Evolutionary conservation across 1,140 invertebrate genomes (phyloP).

Genomic region (Drosophila pruinosa): DNA sequence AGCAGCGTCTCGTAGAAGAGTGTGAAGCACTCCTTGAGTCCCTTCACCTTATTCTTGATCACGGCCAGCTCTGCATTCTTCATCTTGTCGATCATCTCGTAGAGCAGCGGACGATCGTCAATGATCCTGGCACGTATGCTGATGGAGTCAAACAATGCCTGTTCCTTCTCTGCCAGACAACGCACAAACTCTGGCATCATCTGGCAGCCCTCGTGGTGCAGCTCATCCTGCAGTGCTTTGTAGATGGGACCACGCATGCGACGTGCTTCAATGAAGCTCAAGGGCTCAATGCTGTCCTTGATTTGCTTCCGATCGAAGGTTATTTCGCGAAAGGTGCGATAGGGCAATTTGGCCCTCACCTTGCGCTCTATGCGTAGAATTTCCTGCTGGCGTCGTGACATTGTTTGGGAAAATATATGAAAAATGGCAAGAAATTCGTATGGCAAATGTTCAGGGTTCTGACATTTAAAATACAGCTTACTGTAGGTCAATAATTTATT

Average conservation of each 20-base stretch:
- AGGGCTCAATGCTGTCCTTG: constrained; percentile 22
- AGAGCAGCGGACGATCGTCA: constrained; percentile 52
- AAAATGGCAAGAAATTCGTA: neutral
- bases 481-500: too few species aligned
- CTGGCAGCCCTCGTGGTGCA: constrained; percentile 50
- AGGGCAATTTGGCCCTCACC: constrained; percentile 51
- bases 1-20: constrained; percentile 56
- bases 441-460: neutral
- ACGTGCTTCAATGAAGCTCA: constrained; percentile 43
- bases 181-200: constrained; percentile 57
- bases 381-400: constrained; percentile 44
- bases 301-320: constrained; percentile 59
- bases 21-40: constrained; percentile 46
- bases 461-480: neutral
- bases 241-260: constrained; percentile 47
- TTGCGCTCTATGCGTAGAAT: constrained; percentile 41
- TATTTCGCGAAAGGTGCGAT: constrained; percentile 61
- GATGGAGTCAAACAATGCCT: constrained; percentile 43
- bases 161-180: constrained; percentile 63
- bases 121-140: constrained; percentile 56
- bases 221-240: constrained; percentile 55
- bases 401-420: neutral
- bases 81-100: constrained; percentile 48
- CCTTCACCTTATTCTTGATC: constrained; percentile 19
- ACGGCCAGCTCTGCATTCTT: constrained; percentile 51